phyloP scores from a whole-genome alignment of 2,888 invertebrate species.

The Kuschelorhynchus macadamiae region DNA sequence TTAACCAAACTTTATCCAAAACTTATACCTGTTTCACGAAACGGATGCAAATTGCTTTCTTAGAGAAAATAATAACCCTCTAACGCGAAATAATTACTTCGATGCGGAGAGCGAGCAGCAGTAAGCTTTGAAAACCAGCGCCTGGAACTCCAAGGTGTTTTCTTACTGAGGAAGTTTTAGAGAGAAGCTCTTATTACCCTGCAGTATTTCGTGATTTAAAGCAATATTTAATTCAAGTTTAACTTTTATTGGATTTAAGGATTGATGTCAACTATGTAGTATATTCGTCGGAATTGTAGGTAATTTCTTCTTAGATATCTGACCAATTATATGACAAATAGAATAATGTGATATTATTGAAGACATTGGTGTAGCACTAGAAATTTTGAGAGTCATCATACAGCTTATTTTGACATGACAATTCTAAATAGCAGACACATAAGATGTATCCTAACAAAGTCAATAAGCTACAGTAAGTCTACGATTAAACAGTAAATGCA shows the following conservation, averaged over 20 bases:
- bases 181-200: conserved; percentile 20
- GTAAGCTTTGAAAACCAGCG: conserved; percentile 40
- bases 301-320: too few species aligned
- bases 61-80: conserved; percentile 51
- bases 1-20: conserved; percentile 46
- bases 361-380: too few species aligned
- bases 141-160: conserved; percentile 31
- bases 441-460: too few species aligned
- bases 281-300: not conserved
- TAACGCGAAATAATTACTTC: conserved; percentile 50
- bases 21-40: conserved; percentile 44
- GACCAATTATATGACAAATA: too few species aligned
- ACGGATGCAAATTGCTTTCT: conserved; percentile 51
- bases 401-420: too few species aligned
- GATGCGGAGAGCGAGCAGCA: conserved; percentile 33
- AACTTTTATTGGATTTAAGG: not conserved
- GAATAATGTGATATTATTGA: too few species aligned
- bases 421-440: too few species aligned
- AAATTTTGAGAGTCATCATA: too few species aligned
- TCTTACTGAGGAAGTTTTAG: conserved; percentile 24
- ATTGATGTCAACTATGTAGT: not conserved
- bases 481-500: too few species aligned
- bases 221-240: conserved; percentile 9
- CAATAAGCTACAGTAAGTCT: too few species aligned
- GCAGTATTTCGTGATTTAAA: conserved; percentile 25